A percentile compares a stretch with the other conserved stretches of the same genome.
Evolutionary conservation across 2,113 vertebrate species (phyloP).

Genomic region (Hyla sarda): DNA sequence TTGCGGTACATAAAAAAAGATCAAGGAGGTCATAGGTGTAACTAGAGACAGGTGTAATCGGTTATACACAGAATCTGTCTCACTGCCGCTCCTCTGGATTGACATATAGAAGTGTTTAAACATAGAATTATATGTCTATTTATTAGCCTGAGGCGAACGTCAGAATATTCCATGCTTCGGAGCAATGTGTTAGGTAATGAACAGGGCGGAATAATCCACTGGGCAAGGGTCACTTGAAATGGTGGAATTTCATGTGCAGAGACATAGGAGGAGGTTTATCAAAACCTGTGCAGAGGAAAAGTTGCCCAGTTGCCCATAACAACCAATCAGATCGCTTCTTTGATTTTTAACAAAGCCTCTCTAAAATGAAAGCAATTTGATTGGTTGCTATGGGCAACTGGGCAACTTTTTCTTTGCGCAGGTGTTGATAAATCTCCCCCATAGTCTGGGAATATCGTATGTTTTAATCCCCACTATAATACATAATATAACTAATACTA

Average conservation of each 20-base stretch:
- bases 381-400: too few species aligned
- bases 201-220: not conserved
- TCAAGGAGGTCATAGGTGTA: not conserved
- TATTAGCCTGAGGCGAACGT: not conserved
- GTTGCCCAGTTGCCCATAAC: too few species aligned
- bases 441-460: not conserved
- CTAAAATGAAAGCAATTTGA: too few species aligned
- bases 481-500: not conserved
- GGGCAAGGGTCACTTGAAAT: not conserved
- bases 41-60: constrained; percentile 19
- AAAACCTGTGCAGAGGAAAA: too few species aligned
- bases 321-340: too few species aligned
- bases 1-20: constrained; percentile 28
- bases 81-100: not conserved
- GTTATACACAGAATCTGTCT: constrained; percentile 7
- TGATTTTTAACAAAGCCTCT: too few species aligned
- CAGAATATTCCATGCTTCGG: not conserved
- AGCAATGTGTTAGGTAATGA: not conserved
- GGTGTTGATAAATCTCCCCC: too few species aligned
- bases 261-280: too few species aligned
- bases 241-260: not conserved
- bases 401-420: too few species aligned
- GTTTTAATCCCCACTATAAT: not conserved
- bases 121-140: constrained; percentile 10
- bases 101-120: constrained; percentile 14